Base-by-base conservation (phyloP, 1,140 invertebrate genomes). In the Microvelia longipes region DNA sequence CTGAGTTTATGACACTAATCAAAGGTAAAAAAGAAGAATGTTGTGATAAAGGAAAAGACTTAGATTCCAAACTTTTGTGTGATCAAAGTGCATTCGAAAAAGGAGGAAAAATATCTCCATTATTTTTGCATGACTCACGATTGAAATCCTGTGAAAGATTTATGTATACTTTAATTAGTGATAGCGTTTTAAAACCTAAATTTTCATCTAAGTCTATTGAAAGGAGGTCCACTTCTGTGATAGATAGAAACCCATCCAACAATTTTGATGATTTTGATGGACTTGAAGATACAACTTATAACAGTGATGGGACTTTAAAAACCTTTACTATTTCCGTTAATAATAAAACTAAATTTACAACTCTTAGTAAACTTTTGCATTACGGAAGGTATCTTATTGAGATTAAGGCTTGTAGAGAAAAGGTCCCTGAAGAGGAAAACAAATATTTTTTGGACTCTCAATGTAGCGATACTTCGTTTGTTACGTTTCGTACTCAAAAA, bases 331-430 rank as follows among this genome's bases (percentile, higher is more conserved):
- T n/a, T 35, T 1, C 24, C 2, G 63, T 70, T 14, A 28, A 27
- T 1, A 61, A 64, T 1, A 71, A 69, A 24, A 69, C 25, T 25
- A 71, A 29, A 1, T 29, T 29, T 11, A 14, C 60, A 2, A 65
- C 25, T 28, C 2, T 68, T 28, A 66, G 30, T 1, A 50, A 69
- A 67, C 29, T 93, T 64, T 83, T 83, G 13, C 90, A 93, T 79
- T 93, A 85, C 76, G 85, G 86, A 0, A 79, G 80, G 26, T 92
- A 92, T 76, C 84, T 84, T 24, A 84, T 93, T 29, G 83, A 81
- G 66, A 81, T 93, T 28, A 82, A 83, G 76, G 90, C 89, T 2
- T 93, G 91, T 71, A 82, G 90, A 2, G 83, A 86, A 68, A 78
- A 79, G 76, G 77, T 78, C 0, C 75, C 75, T 63, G 78, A 73